These are phyloP conservation scores for Elanus axillaris DNA, from an alignment of 2,113 vertebrate genomes.

Conservation along the genomic window DNA sequence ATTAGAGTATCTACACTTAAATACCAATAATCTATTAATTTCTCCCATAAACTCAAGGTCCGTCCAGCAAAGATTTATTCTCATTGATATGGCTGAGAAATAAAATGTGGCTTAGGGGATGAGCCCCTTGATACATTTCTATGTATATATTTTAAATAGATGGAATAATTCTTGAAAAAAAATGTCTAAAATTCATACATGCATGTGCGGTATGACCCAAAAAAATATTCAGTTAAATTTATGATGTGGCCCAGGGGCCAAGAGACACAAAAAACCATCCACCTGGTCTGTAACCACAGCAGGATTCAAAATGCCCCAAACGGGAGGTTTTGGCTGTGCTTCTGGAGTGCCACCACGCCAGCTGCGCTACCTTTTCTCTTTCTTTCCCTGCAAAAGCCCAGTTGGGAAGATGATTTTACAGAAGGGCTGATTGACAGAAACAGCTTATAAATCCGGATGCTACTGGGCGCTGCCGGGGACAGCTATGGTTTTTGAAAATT, in stretches of 20 bases:
- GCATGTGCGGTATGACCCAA: neutral
- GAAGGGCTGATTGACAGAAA: neutral
- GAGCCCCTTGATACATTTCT: neutral
- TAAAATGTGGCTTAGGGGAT: accelerated
- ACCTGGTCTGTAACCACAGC: neutral
- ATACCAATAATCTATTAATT: neutral
- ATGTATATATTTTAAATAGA: neutral
- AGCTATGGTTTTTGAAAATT: neutral
- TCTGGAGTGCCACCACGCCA: neutral
- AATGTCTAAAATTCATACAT: neutral
- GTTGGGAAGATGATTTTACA: neutral
- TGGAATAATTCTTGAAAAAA: neutral
- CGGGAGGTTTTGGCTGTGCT: neutral
- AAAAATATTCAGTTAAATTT: neutral
- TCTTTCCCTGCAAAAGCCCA: neutral
- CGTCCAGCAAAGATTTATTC: neutral
- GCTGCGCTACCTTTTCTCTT: neutral
- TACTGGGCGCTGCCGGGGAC: neutral
- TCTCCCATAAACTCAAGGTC: neutral
- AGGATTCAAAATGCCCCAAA: neutral
- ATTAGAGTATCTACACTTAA: neutral
- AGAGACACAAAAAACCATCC: neutral
- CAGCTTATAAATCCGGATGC: neutral
- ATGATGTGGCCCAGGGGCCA: accelerated
- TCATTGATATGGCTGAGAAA: neutral